Evolutionary conservation across 2,888 invertebrate genomes (phyloP), one percentile per base, ranked within the genome.

Genomic region (Slavum lentiscoides): DNA sequence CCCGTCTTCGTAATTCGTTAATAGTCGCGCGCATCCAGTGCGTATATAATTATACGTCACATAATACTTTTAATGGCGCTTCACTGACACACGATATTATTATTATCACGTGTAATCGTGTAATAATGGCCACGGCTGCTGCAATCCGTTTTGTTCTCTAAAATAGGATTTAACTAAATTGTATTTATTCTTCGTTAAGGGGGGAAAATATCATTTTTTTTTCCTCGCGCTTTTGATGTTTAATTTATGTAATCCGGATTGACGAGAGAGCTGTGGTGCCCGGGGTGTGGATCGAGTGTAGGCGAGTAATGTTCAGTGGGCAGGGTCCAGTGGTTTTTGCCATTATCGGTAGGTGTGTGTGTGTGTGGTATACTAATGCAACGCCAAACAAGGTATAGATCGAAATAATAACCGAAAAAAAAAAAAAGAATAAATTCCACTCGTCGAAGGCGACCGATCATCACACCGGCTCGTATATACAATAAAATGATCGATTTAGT

Each of bases 261-360:
- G 37, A 77, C 55, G 30, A 30, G 30, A 30, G 30, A 30, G n/a
- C n/a, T n/a, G n/a, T n/a, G n/a, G n/a, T n/a, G 59, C 23, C 70
- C 62, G 77, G 77, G 68, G 77, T 77, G 77, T 77, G 77, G 61
- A 62, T 77, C 43, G 62, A 53, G 77, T 62, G 77, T 77, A 77
- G 77, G 77, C 77, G 77, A 77, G 62, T 77, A 53, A n/a, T n/a
- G n/a, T n/a, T n/a, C 7, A 11, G 77, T 77, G 77, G 77, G 77
- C 55, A 77, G 70, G 70, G 77, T 69, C 49, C 69, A 53, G 69
- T 69, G 53, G 69, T 77, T 77, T 77, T 77, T 6, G 62, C 53
- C 77, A 23, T 37, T 55, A 21, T 9, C 15, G 61, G 61, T 61
- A 2, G 9, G 64, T 64, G 58, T 70, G n/a, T 58, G 37, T 43